Percentiles rank a stretch among this genome's conserved stretches.
These are phyloP conservation scores for Pseudomyrmex concolor DNA, from an alignment of 1,140 invertebrate genomes.

Conservation along the genomic window DNA sequence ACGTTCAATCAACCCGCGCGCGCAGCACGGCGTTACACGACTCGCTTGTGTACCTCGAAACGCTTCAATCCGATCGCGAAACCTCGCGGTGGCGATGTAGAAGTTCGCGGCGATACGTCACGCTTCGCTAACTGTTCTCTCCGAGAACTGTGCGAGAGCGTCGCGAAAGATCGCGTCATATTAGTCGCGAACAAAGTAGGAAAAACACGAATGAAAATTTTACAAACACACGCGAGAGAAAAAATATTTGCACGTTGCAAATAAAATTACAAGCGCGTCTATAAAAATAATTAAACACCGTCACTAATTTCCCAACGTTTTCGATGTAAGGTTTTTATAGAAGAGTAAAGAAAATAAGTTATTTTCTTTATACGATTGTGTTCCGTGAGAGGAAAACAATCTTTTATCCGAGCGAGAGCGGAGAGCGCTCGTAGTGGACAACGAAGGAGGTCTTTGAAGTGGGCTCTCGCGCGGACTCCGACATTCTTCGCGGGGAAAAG, in stretches of 20 bases:
- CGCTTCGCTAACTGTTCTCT: constrained; percentile 37
- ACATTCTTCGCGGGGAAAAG: constrained; percentile 29
- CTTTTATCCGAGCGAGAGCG: constrained; percentile 6
- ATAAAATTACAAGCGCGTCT: not conserved
- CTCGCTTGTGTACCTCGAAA: constrained; percentile 71
- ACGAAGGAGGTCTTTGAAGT: constrained; percentile 11
- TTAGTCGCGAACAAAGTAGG: not conserved
- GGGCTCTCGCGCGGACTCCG: not conserved
- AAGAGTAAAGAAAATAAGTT: not conserved
- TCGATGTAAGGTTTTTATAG: not conserved
- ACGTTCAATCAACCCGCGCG: constrained; percentile 73
- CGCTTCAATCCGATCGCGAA: constrained; percentile 76
- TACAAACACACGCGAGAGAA: not conserved
- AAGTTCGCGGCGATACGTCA: constrained; percentile 48
- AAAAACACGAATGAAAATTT: not conserved
- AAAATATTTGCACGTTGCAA: not conserved
- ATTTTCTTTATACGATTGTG: not conserved
- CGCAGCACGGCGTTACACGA: constrained; percentile 55
- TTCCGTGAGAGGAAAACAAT: not conserved
- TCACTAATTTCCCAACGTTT: not conserved
- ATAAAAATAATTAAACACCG: not conserved
- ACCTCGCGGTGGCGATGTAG: constrained; percentile 59
- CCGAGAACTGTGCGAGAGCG: not conserved
- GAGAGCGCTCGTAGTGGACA: not conserved
- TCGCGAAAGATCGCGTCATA: constrained; percentile 30